Evolutionary conservation across 2,113 vertebrate species (phyloP), one percentile per base, ranked within the genome.

Genomic region (Poeciliopsis retropinna): DNA sequence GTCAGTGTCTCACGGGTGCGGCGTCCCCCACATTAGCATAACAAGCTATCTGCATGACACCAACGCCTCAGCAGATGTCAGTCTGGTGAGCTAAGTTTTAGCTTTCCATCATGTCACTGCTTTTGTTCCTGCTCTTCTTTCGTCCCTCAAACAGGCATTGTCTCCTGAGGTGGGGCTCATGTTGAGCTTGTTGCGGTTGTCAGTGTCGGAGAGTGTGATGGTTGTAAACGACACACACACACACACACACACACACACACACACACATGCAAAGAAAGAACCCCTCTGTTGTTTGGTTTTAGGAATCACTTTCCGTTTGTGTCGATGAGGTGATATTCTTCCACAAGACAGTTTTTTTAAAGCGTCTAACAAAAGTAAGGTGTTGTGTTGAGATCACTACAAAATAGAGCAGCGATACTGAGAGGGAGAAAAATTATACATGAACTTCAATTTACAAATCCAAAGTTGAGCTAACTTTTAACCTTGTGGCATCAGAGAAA

Each of bases 31-130:
- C 73, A 85, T 92, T 93, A 88, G 83, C 91, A 92, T 91, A 88
- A 91, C 87, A 90, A 93, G 82, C 67, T 62, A 2, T 69, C 72
- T 78, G n/a, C 22, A 1, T 76, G 86, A 90, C 85, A 76, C 78
- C 68, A 9, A 73, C 64, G 80, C 77, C 82, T 68, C 76, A 78
- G 86, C 90, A 92, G 91, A 86, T 90, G 90, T 89, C 86, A 73
- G 75, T 80, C 88, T 28, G 3, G 72, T 8, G 75, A 82, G 63
- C 44, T 41, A 85, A 78, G 75, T 81, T 61, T 13, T 27, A 65
- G 78, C 74, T 69, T 14, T 71, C 64, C 62, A 75, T 85, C 78
- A 70, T 47, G 64, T 72, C 22, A 5, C 7, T 28, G 71, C 67
- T 0, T 51, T 65, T 79, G 67, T 73, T 76, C 39, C n/a, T 25